Percentiles rank a stretch among this genome's conserved stretches.
phyloP scores from a whole-genome alignment of 2,888 invertebrate genomes.

The Crocallis elinguaria region DNA sequence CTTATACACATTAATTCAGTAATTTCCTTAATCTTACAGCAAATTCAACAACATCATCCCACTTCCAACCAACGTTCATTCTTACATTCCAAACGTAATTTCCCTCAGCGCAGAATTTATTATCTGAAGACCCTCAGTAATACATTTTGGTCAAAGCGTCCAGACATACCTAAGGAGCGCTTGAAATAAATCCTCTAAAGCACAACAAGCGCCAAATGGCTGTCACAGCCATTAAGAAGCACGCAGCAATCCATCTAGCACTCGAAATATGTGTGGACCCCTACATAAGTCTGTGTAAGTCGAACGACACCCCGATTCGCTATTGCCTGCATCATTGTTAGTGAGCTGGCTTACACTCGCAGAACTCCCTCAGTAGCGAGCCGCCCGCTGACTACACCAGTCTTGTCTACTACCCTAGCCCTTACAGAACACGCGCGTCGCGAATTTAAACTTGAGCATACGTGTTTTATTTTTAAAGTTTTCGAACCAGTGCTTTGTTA shows the following conservation, averaged over 20 bases:
- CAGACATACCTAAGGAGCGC: neutral
- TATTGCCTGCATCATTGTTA: neutral
- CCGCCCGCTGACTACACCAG: neutral
- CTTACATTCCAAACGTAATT: no score
- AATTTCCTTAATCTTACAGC: no score
- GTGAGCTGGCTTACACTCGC: constrained; percentile 9
- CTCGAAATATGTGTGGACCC: neutral
- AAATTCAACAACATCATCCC: no score
- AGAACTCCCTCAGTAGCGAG: constrained; percentile 15
- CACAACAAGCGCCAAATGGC: constrained; percentile 10
- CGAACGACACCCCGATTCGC: neutral
- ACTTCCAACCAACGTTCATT: no score
- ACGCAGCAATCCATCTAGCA: constrained; percentile 3
- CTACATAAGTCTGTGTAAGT: neutral
- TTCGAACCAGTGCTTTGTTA: constrained; percentile 23
- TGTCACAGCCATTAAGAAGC: constrained; percentile 14
- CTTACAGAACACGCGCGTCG: neutral
- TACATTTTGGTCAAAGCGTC: no score
- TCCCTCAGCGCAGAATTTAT: neutral
- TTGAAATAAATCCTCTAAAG: constrained; percentile 7
- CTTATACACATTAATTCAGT: no score
- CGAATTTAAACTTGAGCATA: constrained; percentile 11
- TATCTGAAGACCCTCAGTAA: neutral
- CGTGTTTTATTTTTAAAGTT: constrained; percentile 21
- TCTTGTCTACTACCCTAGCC: neutral